Evolutionary conservation across 2,888 invertebrate genomes (phyloP).

Genomic region (Cepaea hortensis): DNA sequence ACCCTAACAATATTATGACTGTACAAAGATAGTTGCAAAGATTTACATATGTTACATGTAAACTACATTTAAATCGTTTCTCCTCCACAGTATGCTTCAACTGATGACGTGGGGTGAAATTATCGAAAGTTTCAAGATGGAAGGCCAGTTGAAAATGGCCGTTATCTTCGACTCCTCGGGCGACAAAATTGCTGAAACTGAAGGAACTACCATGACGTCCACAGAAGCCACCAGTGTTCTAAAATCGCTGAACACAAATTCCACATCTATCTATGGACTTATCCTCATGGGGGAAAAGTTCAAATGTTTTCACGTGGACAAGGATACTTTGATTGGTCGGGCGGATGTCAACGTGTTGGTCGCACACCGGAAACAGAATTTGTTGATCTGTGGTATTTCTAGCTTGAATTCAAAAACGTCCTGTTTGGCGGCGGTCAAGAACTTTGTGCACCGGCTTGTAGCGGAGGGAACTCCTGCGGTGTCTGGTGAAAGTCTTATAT

Average conservation of each 20-base stretch:
- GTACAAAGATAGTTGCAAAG: too few relatives aligned
- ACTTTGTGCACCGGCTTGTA: conserved; percentile 50
- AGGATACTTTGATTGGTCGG: conserved; percentile 52
- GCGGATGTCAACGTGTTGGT: conserved; percentile 47
- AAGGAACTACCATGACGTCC: conserved; percentile 44
- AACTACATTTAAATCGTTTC: not conserved
- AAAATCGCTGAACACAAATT: conserved; percentile 38
- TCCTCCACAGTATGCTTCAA: conserved; percentile 53
- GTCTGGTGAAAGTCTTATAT: conserved; percentile 49
- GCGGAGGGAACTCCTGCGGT: conserved; percentile 49
- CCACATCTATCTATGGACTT: conserved; percentile 48
- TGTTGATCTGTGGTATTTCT: conserved; percentile 52
- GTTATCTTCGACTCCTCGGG: conserved; percentile 54
- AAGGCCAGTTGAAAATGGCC: conserved; percentile 55
- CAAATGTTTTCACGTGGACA: conserved; percentile 52
- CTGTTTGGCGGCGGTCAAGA: conserved; percentile 52
- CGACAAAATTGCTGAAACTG: conserved; percentile 51
- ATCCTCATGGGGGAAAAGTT: conserved; percentile 51
- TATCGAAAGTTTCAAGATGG: conserved; percentile 52
- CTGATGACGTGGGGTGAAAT: conserved; percentile 58
- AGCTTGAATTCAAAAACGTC: conserved; percentile 37
- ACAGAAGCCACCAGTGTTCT: conserved; percentile 46
- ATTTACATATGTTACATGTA: too few relatives aligned
- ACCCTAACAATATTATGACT: too few relatives aligned
- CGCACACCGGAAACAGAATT: conserved; percentile 48